These are phyloP conservation scores for Cylindroiulus punctatus DNA, from an alignment of 2,888 invertebrate genomes.

Conservation along the genomic window DNA sequence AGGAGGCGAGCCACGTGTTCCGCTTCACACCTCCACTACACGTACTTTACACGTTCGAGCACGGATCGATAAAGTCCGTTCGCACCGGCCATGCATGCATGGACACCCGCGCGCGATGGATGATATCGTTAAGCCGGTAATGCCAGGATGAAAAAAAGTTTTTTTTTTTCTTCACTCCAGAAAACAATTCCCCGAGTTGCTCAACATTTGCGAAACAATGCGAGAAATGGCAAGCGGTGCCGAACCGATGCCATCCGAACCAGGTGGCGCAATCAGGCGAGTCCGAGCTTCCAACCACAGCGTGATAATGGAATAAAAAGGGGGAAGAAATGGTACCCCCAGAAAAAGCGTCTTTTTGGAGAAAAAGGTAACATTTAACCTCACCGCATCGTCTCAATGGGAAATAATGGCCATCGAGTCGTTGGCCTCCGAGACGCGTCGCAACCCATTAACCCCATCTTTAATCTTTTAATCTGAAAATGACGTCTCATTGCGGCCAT, in stretches of 20 bases:
- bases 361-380: slow-evolving; percentile 12
- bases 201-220: slow-evolving; percentile 15
- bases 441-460: slow-evolving; percentile 38
- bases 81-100: neutral
- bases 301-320: slow-evolving; percentile 7
- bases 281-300: neutral
- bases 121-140: neutral
- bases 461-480: slow-evolving; percentile 37
- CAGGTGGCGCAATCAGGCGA: slow-evolving; percentile 38
- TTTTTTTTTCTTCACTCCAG: neutral
- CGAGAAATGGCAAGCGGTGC: slow-evolving; percentile 6
- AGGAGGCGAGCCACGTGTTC: neutral
- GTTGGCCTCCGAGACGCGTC: slow-evolving; percentile 12
- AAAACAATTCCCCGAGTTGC: neutral
- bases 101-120: neutral
- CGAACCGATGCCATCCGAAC: slow-evolving; percentile 4
- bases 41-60: slow-evolving; percentile 4
- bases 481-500: slow-evolving; percentile 8
- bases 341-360: neutral
- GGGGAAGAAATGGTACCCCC: neutral
- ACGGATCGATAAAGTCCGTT: neutral
- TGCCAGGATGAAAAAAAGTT: neutral
- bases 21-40: neutral
- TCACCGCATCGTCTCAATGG: neutral
- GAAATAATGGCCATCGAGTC: slow-evolving; percentile 8